Evolutionary conservation across 2,113 vertebrate genomes (phyloP), one percentile per base, ranked within the genome.

Genomic region (Macquaria australasica): DNA sequence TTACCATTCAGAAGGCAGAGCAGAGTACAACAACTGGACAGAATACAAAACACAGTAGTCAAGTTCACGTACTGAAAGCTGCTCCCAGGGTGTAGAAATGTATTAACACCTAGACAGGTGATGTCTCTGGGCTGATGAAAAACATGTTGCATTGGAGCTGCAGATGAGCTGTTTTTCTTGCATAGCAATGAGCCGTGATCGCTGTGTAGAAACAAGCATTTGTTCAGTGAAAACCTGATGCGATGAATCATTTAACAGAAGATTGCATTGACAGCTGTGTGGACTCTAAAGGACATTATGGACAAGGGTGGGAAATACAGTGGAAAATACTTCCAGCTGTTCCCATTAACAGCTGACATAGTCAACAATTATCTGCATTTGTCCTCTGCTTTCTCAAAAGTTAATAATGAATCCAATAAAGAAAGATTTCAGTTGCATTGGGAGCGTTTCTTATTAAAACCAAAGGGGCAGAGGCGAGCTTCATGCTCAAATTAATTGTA

Each of bases 361-460:
- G 10, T 77, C 14, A 28, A 68, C 63, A 63, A 5, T 77, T 73
- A 28, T 59, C 28, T 77, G 21, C 39, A 55, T 72, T 73, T 75
- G 63, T 81, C 28, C 59, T 74, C 71, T 2, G 3, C 31, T 77
- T 80, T 69, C 53, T 70, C 31, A 64, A 62, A 84, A 83, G 64
- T 76, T 23, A 75, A 62, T 62, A 79, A 79, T 53, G 62, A 82
- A 79, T 37, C 66, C n/a, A 76, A 64, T 51, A 81, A 81, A 71
- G 59, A 81, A 66, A 21, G 43, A 50, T 51, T 7, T 74, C 8
- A n/a, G 77, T 63, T 77, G 81, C 51, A 53, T 41, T 73, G 59
- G 37, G 67, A 79, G 68, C 74, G 56, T 87, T 71, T 70, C 53
- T 72, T 60, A 81, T 86, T 86, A 83, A 87, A 88, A 60, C 74